Evolutionary conservation across 2,888 invertebrate genomes (phyloP).

Genomic region (Biston betularia): DNA sequence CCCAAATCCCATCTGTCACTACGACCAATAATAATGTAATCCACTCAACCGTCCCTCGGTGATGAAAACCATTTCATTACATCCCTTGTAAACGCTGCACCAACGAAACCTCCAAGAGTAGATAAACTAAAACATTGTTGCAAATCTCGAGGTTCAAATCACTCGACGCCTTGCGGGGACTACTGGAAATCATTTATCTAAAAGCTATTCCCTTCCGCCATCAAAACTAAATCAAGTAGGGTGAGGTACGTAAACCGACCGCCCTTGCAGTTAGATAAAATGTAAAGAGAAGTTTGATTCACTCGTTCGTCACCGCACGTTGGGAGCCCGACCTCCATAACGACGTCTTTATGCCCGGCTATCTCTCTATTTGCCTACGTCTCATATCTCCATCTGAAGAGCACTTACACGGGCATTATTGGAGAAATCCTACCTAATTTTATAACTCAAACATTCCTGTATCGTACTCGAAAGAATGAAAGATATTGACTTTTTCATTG

Average conservation of each 20-base stretch:
- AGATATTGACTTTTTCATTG: slow-evolving; percentile 29
- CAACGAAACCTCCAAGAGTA: slow-evolving; percentile 61
- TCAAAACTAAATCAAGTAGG: slow-evolving; percentile 85
- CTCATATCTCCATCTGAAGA: slow-evolving; percentile 74
- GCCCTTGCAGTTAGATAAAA: slow-evolving; percentile 84
- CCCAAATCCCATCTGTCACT: slow-evolving; percentile 53
- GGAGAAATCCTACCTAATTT: slow-evolving; percentile 70
- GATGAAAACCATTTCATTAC: slow-evolving; percentile 76
- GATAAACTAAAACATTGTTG: slow-evolving; percentile 78
- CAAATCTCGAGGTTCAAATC: slow-evolving; percentile 65
- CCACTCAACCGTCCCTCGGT: slow-evolving; percentile 68
- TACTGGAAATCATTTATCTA: slow-evolving; percentile 79
- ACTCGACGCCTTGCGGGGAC: slow-evolving; percentile 52
- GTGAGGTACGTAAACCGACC: slow-evolving; percentile 81
- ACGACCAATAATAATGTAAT: slow-evolving; percentile 67
- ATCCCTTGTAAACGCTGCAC: slow-evolving; percentile 70
- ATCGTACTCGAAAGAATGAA: slow-evolving; percentile 29
- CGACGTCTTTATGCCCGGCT: slow-evolving; percentile 77
- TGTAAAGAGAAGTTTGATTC: slow-evolving; percentile 83
- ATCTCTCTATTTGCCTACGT: slow-evolving; percentile 80
- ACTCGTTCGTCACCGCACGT: slow-evolving; percentile 78
- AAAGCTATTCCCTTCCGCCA: slow-evolving; percentile 81
- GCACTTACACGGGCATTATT: slow-evolving; percentile 76
- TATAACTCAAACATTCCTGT: slow-evolving; percentile 49
- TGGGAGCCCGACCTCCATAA: slow-evolving; percentile 65